Evolutionary conservation across 2,113 vertebrate genomes (phyloP), one percentile per base, ranked within the genome.

Genomic region (Ochotona princeps): DNA sequence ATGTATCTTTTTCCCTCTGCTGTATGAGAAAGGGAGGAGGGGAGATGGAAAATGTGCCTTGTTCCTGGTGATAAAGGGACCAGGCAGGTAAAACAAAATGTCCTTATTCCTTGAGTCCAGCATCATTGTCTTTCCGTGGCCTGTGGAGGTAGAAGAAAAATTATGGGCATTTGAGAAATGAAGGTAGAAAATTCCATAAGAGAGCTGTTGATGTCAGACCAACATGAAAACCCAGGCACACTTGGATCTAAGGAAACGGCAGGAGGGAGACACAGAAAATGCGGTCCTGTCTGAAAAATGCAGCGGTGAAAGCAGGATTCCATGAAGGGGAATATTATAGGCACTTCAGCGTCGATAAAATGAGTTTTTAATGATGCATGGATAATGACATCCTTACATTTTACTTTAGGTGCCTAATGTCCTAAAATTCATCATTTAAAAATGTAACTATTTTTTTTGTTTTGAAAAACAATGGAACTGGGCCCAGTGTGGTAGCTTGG

Each of bases 201-300:
- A 95, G 70, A 93, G 30, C n/a, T 15, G 0, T 76, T 67, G 8
- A 67, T 80, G 51, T 21, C 57, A 86, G 89, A 72, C 20, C 60
- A 66, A 72, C n/a, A 35, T 83, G 72, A 89, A 87, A 69, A 12
- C 30, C 2, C 61, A 28, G 17, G 38, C 88, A 12, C 21, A 14
- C 30, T 91, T 87, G 54, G 49, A 69, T 70, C 75, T 32, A 83
- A 94, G 65, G 74, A 91, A 80, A 66, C 32, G 75, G 49, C 65
- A 25, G 57, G 60, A 57, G 44, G 2, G 47, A 49, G 51, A 20
- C 38, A 60, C 57, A 30, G 66, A 87, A 76, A 84, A 75, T 86
- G 28, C 1, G 61, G 60, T 51, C 66, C 30, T 15, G 61, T 66
- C 30, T 15, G 61, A 23, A n/a, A 87, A 66, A 57, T 61, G 25